Evolutionary conservation across 2,888 invertebrate species (phyloP).

Genomic region (Torymus auratus): DNA sequence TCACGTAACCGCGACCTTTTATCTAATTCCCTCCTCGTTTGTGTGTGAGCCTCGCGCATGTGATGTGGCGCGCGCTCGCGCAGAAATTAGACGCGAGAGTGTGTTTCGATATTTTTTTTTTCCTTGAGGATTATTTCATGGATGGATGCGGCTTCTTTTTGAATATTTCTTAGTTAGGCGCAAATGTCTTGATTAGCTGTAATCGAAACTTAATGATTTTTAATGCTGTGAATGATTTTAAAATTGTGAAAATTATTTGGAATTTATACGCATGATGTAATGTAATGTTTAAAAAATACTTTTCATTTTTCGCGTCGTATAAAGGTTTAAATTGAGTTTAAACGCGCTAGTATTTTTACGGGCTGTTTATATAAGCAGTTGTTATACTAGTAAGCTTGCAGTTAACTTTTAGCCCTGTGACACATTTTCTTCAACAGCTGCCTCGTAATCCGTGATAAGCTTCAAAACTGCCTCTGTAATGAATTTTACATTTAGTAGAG

Average conservation of each 20-base stretch:
- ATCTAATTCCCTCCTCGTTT: slow-evolving; percentile 42
- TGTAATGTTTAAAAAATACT: no score
- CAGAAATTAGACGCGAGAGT: neutral
- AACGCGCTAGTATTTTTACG: neutral
- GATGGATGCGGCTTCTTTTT: no score
- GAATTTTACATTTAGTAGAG: neutral
- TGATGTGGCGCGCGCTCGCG: neutral
- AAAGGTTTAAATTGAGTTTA: no score
- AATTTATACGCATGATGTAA: no score
- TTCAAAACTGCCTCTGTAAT: slow-evolving; percentile 9
- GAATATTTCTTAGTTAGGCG: no score
- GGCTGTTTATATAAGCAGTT: neutral
- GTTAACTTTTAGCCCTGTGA: neutral
- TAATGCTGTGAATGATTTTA: no score
- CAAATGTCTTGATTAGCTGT: no score
- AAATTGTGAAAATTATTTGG: no score
- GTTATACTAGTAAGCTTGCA: neutral
- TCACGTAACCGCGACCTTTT: slow-evolving; percentile 48
- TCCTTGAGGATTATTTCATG: no score
- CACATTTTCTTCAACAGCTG: neutral
- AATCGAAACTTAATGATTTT: no score
- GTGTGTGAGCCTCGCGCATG: neutral
- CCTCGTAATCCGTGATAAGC: slow-evolving; percentile 13
- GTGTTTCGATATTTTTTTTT: slow-evolving; percentile 6
- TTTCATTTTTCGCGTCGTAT: no score